phyloP scores from a whole-genome alignment of 2,113 vertebrate genomes.

The Empidonax alnorum region DNA sequence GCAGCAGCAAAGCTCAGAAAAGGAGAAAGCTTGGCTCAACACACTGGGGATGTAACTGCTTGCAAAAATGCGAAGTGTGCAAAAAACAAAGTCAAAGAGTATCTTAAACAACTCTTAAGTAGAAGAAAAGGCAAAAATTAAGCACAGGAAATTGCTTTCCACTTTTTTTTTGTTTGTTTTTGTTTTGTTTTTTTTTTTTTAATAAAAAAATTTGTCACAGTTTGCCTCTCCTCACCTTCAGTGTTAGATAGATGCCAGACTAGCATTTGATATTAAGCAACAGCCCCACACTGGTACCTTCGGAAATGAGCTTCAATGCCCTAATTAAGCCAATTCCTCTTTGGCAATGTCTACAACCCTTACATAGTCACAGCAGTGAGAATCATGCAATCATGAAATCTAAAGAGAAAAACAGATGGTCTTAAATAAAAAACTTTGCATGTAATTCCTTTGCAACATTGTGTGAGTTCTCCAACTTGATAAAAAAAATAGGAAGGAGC shows the following conservation, averaged over 20 bases:
- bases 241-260: not conserved
- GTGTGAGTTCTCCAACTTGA: not conserved
- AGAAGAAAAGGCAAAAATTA: not conserved
- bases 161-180: no score
- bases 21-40: not conserved
- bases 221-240: not conserved
- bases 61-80: not conserved
- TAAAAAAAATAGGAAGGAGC: not conserved
- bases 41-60: not conserved
- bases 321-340: slow-evolving; percentile 43
- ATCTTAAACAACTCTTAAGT: not conserved
- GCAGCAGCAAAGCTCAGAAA: not conserved
- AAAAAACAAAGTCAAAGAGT: not conserved
- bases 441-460: slow-evolving; percentile 19
- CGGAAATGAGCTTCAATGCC: not conserved
- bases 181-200: no score
- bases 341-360: slow-evolving; percentile 31
- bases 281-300: not conserved
- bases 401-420: slow-evolving; percentile 49
- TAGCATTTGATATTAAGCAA: not conserved
- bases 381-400: not conserved
- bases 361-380: slow-evolving; percentile 13
- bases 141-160: not conserved
- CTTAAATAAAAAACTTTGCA: slow-evolving; percentile 19
- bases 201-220: not conserved